These are phyloP conservation scores for Lamellibrachia luymesi DNA, from an alignment of 1,140 invertebrate genomes.

Conservation along the genomic window DNA sequence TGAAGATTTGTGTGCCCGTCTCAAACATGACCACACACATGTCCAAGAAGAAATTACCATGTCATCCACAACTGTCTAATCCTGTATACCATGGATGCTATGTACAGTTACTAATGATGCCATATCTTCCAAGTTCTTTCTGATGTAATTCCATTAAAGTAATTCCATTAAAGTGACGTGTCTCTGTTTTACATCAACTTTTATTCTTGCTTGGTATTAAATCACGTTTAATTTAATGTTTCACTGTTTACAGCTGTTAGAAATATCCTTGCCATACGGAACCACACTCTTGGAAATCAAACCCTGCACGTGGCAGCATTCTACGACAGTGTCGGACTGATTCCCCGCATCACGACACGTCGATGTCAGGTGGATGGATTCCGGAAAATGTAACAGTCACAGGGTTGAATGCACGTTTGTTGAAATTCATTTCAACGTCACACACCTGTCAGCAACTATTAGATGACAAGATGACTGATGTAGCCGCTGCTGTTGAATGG, in stretches of 20 bases:
- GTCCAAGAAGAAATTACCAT: neutral
- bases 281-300: neutral
- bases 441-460: neutral
- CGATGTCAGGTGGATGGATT: neutral
- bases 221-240: neutral
- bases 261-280: neutral
- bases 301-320: neutral
- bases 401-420: neutral
- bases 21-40: neutral
- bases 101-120: neutral
- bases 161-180: neutral
- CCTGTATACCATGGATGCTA: neutral
- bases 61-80: neutral
- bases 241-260: neutral
- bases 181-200: neutral
- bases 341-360: neutral
- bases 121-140: neutral
- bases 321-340: neutral
- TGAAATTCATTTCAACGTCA: neutral
- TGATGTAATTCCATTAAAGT: neutral
- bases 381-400: neutral
- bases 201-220: neutral
- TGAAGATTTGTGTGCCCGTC: neutral
- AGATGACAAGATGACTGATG: neutral
- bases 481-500: neutral